phyloP scores from a whole-genome alignment of 64 coral and sea anemone species.

The Trachythela sp. region DNA sequence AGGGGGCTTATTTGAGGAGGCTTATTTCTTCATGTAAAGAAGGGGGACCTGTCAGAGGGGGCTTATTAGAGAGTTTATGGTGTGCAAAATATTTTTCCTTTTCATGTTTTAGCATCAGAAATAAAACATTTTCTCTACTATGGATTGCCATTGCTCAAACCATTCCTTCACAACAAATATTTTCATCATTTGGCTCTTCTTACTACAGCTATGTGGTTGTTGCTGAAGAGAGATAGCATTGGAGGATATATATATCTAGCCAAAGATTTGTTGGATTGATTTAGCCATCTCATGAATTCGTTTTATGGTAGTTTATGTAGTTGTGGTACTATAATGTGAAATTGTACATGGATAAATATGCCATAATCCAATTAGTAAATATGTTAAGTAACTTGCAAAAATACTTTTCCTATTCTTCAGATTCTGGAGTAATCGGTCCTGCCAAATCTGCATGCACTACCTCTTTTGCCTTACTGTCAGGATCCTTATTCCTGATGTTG shows the following conservation, averaged over 20 bases:
- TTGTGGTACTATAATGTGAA: too few species aligned
- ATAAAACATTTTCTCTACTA: constrained; percentile 51
- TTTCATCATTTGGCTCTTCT: constrained; percentile 53
- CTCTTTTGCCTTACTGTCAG: constrained; percentile 11
- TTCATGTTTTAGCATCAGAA: constrained; percentile 36
- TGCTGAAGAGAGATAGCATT: constrained; percentile 31
- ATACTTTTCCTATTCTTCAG: not conserved
- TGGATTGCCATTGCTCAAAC: constrained; percentile 51
- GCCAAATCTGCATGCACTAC: constrained; percentile 6
- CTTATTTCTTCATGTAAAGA: too few species aligned
- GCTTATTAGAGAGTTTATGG: too few species aligned
- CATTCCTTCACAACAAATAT: constrained; percentile 16
- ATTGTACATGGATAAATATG: not conserved
- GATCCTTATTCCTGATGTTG: too few species aligned
- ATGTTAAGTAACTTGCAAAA: not conserved
- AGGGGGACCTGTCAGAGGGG: too few species aligned
- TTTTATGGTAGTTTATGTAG: not conserved
- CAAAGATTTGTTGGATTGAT: not conserved
- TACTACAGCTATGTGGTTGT: constrained; percentile 31
- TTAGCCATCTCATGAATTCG: constrained; percentile 16
- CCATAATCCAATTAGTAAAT: not conserved
- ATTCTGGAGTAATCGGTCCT: not conserved
- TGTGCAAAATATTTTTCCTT: not conserved
- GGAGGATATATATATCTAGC: constrained; percentile 17
- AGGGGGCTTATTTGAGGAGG: too few species aligned